A percentile compares a stretch with the other conserved stretches of the same genome.
Evolutionary conservation across 2,113 vertebrate species (phyloP).

Genomic region (Sigmodon hispidus): DNA sequence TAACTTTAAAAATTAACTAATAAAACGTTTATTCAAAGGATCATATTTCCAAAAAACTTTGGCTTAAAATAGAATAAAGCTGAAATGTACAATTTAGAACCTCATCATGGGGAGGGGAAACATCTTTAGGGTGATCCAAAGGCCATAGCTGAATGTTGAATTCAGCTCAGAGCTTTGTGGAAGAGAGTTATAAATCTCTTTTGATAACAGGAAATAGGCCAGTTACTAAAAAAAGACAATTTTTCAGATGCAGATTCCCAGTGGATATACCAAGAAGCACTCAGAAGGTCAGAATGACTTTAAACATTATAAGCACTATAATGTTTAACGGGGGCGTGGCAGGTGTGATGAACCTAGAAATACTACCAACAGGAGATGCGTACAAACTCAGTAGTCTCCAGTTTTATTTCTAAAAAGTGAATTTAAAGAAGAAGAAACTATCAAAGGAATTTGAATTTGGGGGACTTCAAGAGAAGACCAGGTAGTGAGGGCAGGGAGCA

Average conservation of each 20-base stretch:
- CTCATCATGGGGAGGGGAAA: background rate
- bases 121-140: conserved; percentile 19
- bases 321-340: no score
- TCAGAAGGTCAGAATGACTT: background rate
- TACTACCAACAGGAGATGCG: background rate
- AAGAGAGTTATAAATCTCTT: conserved; percentile 52
- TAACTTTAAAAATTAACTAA: background rate
- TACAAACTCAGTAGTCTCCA: background rate
- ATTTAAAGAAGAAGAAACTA: background rate
- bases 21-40: conserved; percentile 37
- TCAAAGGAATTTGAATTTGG: no score
- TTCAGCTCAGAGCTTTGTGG: conserved; percentile 36
- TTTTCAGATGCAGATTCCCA: conserved; percentile 42
- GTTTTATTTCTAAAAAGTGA: conserved; percentile 44
- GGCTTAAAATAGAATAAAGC: conserved; percentile 17
- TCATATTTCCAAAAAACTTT: background rate
- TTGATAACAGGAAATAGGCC: conserved; percentile 51
- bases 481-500: background rate
- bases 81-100: conserved; percentile 2
- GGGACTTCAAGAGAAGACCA: background rate
- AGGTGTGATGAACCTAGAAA: background rate
- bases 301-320: no score
- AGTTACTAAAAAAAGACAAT: conserved; percentile 52
- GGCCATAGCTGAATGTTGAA: conserved; percentile 39
- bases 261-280: conserved; percentile 25